Percentiles rank a stretch among this genome's conserved stretches.
These are phyloP conservation scores for Loriculus beryllinus DNA, from an alignment of 2,797 vertebrate genomes.

Conservation along the genomic window DNA sequence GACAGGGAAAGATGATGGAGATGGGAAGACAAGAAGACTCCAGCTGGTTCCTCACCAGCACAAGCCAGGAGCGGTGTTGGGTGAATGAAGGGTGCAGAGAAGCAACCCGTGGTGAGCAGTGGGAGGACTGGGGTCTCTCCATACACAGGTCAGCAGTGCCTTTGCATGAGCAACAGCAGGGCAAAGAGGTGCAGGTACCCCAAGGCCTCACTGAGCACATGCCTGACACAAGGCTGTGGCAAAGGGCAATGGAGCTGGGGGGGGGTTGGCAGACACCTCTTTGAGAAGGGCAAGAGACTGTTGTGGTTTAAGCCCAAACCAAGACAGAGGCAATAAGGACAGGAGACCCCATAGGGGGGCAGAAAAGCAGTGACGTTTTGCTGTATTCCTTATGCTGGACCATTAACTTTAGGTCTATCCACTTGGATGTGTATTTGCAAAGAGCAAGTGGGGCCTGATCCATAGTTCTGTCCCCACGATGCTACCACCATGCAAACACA, in stretches of 20 bases:
- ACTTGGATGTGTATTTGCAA: rapidly evolving
- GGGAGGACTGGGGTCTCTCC: rapidly evolving
- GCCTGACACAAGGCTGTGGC: background rate
- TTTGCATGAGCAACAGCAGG: background rate
- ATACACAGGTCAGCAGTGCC: background rate
- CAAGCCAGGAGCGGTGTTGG: background rate
- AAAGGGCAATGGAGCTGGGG: rapidly evolving
- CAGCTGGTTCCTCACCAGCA: background rate
- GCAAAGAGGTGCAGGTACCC: background rate
- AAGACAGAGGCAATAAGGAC: background rate
- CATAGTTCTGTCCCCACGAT: background rate
- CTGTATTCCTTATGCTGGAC: background rate
- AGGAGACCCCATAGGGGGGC: rapidly evolving
- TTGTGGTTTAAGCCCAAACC: background rate
- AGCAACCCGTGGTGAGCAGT: background rate
- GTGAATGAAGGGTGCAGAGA: background rate
- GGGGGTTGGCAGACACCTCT: background rate
- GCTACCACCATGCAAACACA: background rate
- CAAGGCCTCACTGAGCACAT: rapidly evolving
- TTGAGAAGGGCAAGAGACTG: background rate
- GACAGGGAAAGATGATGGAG: background rate
- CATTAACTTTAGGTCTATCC: rapidly evolving
- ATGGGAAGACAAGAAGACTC: background rate
- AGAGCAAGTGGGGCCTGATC: background rate
- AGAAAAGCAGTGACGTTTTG: background rate